These are phyloP conservation scores for Chaetodon trifasciatus DNA, from an alignment of 2,797 vertebrate genomes.

Conservation along the genomic window DNA sequence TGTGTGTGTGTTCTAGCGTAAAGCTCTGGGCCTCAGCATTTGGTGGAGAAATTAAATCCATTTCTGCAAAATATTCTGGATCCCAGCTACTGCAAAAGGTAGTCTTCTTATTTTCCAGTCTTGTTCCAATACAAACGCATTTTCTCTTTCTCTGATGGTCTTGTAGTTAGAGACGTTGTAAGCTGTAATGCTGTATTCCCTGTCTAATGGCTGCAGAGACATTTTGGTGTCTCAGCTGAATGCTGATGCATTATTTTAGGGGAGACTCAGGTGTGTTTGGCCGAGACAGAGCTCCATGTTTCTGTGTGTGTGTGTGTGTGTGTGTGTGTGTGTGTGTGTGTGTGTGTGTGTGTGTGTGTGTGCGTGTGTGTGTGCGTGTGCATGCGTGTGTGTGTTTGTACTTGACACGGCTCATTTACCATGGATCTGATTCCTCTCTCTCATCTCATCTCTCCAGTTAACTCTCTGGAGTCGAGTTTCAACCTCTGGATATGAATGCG, in stretches of 20 bases:
- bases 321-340: conserved; percentile 22
- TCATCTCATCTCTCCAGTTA: conserved; percentile 80
- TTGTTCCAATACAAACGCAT: conserved; percentile 19
- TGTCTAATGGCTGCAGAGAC: conserved; percentile 67
- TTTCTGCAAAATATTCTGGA: conserved; percentile 97
- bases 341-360: conserved; percentile 61
- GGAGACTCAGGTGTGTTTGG: conserved; percentile 82
- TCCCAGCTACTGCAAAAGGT: conserved; percentile 98
- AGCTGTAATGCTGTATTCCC: conserved; percentile 51
- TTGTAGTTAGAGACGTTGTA: conserved; percentile 50
- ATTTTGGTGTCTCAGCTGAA: conserved; percentile 73
- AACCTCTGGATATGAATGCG: conserved; percentile 76
- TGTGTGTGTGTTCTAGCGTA: conserved; percentile 83
- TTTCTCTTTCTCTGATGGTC: conserved; percentile 46
- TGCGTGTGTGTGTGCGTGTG: conserved; percentile 32
- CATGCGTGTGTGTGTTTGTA: conserved; percentile 49
- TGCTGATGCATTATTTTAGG: conserved; percentile 76
- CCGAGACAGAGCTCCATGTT: conserved; percentile 45
- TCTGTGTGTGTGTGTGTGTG: conserved; percentile 42
- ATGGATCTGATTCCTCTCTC: conserved; percentile 74
- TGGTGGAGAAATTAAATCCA: conserved; percentile 98
- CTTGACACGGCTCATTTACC: conserved; percentile 83
- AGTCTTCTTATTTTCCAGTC: conserved; percentile 50
- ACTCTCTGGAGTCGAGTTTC: conserved; percentile 79
- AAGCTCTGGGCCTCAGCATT: conserved; percentile 99